A percentile compares a stretch with the other conserved stretches of the same genome.
phyloP scores from a whole-genome alignment of 1,140 invertebrate genomes.

The Arctopsyche grandis region DNA sequence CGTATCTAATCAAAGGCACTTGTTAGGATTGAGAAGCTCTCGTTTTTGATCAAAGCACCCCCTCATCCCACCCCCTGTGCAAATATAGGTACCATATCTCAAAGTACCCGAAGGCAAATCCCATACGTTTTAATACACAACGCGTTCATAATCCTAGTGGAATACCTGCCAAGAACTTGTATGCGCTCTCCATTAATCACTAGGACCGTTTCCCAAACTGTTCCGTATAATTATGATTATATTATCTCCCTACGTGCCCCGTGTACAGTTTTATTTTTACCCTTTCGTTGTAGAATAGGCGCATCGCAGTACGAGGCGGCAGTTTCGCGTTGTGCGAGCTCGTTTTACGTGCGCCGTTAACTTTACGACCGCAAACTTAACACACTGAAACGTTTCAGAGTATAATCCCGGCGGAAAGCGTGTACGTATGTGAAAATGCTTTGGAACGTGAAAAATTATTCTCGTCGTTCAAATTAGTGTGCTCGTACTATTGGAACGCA shows the following conservation, averaged over 20 bases:
- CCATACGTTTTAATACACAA: conserved; percentile 9
- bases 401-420: background rate
- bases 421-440: background rate
- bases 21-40: conserved; percentile 17
- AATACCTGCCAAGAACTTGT: conserved; percentile 27
- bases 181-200: conserved; percentile 24
- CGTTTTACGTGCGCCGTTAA: conserved; percentile 29
- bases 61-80: background rate
- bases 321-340: conserved; percentile 14
- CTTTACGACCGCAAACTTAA: conserved; percentile 28
- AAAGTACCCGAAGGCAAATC: too few species aligned
- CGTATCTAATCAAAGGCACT: conserved; percentile 19
- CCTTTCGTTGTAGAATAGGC: background rate
- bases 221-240: background rate
- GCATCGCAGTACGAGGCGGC: conserved; percentile 10
- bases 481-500: too few species aligned
- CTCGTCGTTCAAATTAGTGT: background rate
- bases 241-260: background rate
- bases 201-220: conserved; percentile 8
- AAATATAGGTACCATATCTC: background rate
- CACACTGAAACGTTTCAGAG: conserved; percentile 20
- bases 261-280: background rate
- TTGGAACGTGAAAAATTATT: background rate
- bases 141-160: conserved; percentile 10
- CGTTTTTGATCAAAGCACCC: conserved; percentile 13